Evolutionary conservation across 2,113 vertebrate genomes (phyloP).

Genomic region (Girardinichthys multiradiatus): DNA sequence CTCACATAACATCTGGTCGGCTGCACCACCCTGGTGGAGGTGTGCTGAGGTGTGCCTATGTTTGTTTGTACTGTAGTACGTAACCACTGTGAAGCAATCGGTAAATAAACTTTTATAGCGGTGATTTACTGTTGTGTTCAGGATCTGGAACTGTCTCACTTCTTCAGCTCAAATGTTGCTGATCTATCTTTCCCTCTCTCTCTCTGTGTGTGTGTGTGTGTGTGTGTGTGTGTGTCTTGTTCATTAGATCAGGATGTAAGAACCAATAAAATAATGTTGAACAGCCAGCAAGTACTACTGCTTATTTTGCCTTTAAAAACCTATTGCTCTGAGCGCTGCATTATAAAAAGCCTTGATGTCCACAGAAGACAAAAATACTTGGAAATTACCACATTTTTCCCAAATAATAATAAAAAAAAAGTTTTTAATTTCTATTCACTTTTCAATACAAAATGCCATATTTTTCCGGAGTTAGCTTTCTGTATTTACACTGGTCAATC

Average conservation of each 20-base stretch:
- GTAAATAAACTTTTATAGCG: conserved; percentile 1
- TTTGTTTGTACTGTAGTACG: not conserved
- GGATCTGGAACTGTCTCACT: not conserved
- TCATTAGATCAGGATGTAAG: not conserved
- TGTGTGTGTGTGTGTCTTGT: not conserved
- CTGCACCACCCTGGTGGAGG: not conserved
- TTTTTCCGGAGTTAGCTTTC: not conserved
- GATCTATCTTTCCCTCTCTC: too few relatives aligned
- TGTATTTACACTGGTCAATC: not conserved
- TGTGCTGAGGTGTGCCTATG: conserved; percentile 1
- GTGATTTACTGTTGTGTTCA: not conserved
- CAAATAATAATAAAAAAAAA: too few relatives aligned
- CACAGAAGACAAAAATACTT: not conserved
- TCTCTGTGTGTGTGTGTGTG: not conserved
- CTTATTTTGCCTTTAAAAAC: not conserved
- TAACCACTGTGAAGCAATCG: not conserved
- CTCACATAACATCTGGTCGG: not conserved
- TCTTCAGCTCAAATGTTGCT: not conserved
- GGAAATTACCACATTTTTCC: not conserved
- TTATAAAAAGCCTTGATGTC: not conserved
- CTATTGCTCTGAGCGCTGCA: not conserved
- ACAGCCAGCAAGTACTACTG: not conserved
- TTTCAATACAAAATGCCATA: not conserved
- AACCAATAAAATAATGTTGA: not conserved
- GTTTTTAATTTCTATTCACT: not conserved